Evolutionary conservation across 2,797 vertebrate genomes (phyloP).

Genomic region (Chromis chromis): DNA sequence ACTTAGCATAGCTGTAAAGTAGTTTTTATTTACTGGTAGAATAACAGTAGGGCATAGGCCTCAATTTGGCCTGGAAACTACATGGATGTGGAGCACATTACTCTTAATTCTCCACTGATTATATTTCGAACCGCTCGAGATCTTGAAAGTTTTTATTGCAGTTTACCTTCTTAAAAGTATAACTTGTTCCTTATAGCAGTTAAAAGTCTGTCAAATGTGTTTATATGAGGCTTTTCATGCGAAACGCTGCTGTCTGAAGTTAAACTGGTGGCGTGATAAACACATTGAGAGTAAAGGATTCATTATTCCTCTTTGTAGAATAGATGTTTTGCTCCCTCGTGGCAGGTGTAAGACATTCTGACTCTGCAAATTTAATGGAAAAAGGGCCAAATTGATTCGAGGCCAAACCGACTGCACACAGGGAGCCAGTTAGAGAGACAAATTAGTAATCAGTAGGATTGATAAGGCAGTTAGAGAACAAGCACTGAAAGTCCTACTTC

Average conservation of each 20-base stretch:
- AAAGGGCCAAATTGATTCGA: background rate
- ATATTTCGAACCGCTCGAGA: background rate
- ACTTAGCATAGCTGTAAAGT: background rate
- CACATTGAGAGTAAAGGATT: background rate
- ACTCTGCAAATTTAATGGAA: background rate
- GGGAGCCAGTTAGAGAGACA: background rate
- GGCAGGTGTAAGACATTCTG: background rate
- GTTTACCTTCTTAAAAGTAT: background rate
- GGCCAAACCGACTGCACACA: background rate
- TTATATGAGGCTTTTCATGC: background rate
- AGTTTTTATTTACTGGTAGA: background rate
- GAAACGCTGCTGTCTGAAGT: too few species aligned
- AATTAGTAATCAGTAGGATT: conserved; percentile 10
- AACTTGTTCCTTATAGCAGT: background rate
- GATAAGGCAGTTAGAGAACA: conserved; percentile 18
- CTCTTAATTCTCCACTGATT: background rate
- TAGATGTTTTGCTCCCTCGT: background rate
- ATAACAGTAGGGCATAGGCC: background rate
- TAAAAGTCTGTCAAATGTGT: background rate
- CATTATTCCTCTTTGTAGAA: background rate
- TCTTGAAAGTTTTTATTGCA: background rate
- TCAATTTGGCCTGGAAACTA: background rate
- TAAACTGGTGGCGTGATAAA: background rate
- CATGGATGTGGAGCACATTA: background rate
- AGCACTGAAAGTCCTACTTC: conserved; percentile 1